A percentile compares a stretch with the other conserved stretches of the same genome.
phyloP scores from a whole-genome alignment of 2,888 invertebrate genomes.

The Adelphocoris suturalis region DNA sequence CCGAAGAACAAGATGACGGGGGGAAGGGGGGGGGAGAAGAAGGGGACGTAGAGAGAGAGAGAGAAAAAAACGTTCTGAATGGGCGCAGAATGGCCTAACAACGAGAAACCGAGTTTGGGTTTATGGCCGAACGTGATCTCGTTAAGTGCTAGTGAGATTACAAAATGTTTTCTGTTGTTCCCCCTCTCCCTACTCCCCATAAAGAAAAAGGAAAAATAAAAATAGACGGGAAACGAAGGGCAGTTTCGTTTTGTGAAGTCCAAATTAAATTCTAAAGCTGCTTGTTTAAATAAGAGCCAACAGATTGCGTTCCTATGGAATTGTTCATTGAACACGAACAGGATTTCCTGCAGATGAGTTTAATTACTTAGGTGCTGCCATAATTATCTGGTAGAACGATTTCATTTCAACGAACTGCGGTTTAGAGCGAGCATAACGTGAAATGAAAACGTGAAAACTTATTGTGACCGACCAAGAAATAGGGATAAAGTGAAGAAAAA shows the following conservation, averaged over 20 bases:
- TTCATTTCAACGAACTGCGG: too few species aligned
- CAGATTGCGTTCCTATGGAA: too few species aligned
- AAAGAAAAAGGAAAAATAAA: not conserved
- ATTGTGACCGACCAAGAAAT: too few species aligned
- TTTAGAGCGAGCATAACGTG: too few species aligned
- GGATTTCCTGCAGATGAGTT: too few species aligned
- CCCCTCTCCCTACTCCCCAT: not conserved
- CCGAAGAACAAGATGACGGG: constrained; percentile 1
- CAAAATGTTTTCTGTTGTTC: constrained; percentile 51
- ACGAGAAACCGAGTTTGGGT: constrained; percentile 60
- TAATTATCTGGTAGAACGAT: too few species aligned
- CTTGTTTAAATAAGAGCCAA: too few species aligned
- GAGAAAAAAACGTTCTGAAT: constrained; percentile 8
- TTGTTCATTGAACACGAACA: too few species aligned
- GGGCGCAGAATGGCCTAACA: constrained; percentile 40
- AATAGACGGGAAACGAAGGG: not conserved
- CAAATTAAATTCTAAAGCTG: not conserved
- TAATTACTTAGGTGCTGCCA: too few species aligned
- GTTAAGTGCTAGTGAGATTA: constrained; percentile 61
- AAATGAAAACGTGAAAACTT: too few species aligned
- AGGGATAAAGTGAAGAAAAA: too few species aligned
- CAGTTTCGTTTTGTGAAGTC: not conserved
- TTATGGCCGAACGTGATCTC: constrained; percentile 67
- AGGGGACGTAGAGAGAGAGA: not conserved
- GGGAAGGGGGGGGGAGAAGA: not conserved